Conservation (phyloP, 2,888 invertebrate genomes). For the Parnassius smintheus region DNA sequence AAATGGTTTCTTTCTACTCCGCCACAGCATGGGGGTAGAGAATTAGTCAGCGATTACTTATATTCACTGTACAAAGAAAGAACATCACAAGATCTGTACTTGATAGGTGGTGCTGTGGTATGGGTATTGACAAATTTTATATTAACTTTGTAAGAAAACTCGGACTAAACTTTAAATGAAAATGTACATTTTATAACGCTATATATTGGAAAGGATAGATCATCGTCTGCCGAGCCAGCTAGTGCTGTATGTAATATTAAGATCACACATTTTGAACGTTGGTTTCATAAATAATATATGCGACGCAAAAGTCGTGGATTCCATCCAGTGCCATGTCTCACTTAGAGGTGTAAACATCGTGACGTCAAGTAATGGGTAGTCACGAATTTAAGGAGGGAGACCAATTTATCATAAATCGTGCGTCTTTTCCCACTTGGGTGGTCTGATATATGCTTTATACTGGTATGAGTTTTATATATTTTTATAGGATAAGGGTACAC, state of each 20-base stretch:
- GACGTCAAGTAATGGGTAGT: conserved; percentile 36
- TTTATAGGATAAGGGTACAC: not conserved
- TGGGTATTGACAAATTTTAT: no score
- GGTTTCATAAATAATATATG: not conserved
- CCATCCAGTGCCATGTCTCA: conserved; percentile 29
- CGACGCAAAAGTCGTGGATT: not conserved
- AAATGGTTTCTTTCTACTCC: no score
- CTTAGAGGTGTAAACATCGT: conserved; percentile 36
- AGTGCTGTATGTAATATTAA: not conserved
- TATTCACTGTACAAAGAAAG: no score
- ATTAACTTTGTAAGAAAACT: no score
- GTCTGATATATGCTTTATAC: conserved; percentile 13
- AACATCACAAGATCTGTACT: no score
- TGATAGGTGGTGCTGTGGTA: no score
- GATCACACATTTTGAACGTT: not conserved
- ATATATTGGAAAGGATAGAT: not conserved
- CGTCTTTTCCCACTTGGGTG: conserved; percentile 33
- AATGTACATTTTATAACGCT: no score
- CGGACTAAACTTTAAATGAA: no score
- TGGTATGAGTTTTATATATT: not conserved
- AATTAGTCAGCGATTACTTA: no score
- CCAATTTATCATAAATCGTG: conserved; percentile 37
- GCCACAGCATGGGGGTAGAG: no score
- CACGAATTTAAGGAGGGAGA: conserved; percentile 34
- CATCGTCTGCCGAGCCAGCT: not conserved